A percentile compares a stretch with the other conserved stretches of the same genome.
These are phyloP conservation scores for Tetragnatha versicolor DNA, from an alignment of 1,140 invertebrate genomes.

Conservation along the genomic window DNA sequence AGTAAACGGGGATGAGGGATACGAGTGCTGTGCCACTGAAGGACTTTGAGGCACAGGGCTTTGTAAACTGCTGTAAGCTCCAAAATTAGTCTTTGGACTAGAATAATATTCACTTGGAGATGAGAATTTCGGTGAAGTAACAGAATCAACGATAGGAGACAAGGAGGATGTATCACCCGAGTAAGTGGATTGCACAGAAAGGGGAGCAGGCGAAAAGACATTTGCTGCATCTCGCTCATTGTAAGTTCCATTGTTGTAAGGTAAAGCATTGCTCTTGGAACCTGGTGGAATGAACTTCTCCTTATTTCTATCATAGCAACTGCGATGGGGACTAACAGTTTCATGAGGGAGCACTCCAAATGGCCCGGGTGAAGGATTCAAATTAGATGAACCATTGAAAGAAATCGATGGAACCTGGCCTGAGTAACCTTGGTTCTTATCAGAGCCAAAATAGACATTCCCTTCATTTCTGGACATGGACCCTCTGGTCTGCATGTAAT, in stretches of 20 bases:
- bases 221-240: conserved; percentile 1
- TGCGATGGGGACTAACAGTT: conserved; percentile 25
- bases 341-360: conserved; percentile 56
- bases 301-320: conserved; percentile 18
- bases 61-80: conserved; percentile 43
- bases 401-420: conserved; percentile 15
- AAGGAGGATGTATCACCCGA: conserved; percentile 43
- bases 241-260: conserved; percentile 38
- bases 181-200: conserved; percentile 30
- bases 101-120: conserved; percentile 37
- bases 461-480: conserved; percentile 23
- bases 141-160: conserved; percentile 28
- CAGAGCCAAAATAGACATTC: not conserved
- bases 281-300: not conserved
- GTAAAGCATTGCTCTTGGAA: not conserved
- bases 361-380: conserved; percentile 20
- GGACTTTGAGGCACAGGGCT: conserved; percentile 38
- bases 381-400: not conserved
- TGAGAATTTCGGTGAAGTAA: conserved; percentile 26
- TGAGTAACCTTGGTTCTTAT: not conserved
- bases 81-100: conserved; percentile 38
- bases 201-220: conserved; percentile 27
- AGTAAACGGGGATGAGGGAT: conserved; percentile 26
- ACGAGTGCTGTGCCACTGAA: conserved; percentile 21
- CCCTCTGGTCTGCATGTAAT: not conserved